These are phyloP conservation scores for Aphelocoma coerulescens DNA, from an alignment of 2,113 vertebrate genomes.

Conservation along the genomic window DNA sequence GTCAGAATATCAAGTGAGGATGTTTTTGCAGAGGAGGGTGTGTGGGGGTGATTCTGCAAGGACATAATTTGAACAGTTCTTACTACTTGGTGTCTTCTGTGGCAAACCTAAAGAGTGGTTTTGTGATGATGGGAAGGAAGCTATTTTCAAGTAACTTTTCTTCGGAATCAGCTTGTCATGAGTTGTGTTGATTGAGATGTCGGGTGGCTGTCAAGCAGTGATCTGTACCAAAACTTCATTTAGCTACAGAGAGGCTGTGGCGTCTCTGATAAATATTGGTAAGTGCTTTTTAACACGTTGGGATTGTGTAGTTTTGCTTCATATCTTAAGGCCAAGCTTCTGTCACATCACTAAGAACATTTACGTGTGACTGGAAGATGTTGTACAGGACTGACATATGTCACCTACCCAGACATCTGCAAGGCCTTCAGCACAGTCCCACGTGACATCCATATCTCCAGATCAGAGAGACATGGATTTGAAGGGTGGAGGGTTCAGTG, in stretches of 20 bases:
- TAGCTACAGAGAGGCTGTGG: background rate
- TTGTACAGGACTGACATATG: background rate
- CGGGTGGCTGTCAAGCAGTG: background rate
- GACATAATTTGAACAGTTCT: background rate
- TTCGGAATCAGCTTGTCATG: background rate
- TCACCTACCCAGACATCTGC: background rate
- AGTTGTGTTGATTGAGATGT: background rate
- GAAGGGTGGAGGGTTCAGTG: background rate
- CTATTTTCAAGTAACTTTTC: background rate
- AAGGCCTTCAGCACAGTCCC: background rate
- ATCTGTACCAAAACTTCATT: background rate
- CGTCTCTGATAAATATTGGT: background rate
- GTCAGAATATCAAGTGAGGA: background rate
- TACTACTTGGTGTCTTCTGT: background rate
- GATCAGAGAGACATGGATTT: background rate
- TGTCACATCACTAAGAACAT: background rate
- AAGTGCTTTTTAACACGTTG: background rate
- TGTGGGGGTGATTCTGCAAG: background rate
- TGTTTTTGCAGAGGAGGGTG: background rate
- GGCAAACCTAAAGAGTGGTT: background rate
- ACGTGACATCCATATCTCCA: accelerated
- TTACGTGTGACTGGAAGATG: background rate
- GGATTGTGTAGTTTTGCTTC: background rate
- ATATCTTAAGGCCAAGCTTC: background rate
- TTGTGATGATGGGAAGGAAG: background rate